Evolutionary conservation across 2,888 invertebrate species (phyloP).

Genomic region (Erpobdella octoculata): DNA sequence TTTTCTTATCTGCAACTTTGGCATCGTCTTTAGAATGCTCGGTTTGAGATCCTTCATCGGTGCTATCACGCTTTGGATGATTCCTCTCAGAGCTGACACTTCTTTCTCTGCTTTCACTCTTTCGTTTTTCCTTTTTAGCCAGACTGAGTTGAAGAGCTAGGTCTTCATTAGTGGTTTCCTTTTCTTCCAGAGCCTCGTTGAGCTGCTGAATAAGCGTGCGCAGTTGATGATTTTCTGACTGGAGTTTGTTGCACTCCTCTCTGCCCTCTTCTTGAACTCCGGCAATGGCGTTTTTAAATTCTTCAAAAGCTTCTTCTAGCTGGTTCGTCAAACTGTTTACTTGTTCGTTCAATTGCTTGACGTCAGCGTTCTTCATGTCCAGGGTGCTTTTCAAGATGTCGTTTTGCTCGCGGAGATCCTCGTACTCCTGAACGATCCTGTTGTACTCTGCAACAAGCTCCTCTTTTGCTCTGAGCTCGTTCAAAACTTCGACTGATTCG

Average conservation of each 20-base stretch:
- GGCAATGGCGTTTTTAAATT: constrained; percentile 6
- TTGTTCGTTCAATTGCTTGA: constrained; percentile 10
- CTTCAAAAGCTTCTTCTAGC: constrained; percentile 19
- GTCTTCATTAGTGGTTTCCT: not conserved
- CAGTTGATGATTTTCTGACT: constrained; percentile 11
- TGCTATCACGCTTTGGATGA: not conserved
- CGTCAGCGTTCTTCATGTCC: constrained; percentile 22
- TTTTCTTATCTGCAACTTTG: not conserved
- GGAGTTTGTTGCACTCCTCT: not conserved
- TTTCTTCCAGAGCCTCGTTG: constrained; percentile 1
- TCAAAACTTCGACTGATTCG: not conserved
- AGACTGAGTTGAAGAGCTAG: not conserved
- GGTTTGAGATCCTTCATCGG: not conserved
- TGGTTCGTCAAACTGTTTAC: not conserved
- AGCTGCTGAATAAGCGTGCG: not conserved
- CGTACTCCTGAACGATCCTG: constrained; percentile 13
- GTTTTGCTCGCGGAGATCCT: constrained; percentile 8
- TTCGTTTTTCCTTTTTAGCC: not conserved
- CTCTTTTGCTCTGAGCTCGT: constrained; percentile 3
- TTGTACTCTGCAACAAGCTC: not conserved
- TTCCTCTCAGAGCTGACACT: not conserved
- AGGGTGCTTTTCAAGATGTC: constrained; percentile 10
- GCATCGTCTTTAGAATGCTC: not conserved
- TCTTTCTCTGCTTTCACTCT: not conserved
- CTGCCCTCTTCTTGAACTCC: not conserved